Base-by-base conservation (phyloP, 2,113 vertebrate genomes). In the Sceloporus undulatus region DNA sequence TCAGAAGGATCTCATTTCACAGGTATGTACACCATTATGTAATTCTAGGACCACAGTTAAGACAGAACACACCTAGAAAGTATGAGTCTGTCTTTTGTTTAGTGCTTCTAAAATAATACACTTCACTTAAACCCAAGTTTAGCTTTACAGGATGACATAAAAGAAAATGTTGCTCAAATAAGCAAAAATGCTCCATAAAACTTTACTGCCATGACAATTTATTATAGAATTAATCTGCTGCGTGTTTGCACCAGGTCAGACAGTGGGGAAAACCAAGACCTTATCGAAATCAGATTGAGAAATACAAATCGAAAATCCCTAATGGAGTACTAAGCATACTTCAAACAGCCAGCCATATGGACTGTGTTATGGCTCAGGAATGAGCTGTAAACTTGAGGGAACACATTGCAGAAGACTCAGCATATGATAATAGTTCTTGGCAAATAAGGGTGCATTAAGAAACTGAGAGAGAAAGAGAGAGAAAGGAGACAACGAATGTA, bases 341-440 rank as follows among this genome's bases (percentile, higher is more conserved):
- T 97, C 96, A 97, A 98, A 98, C 96, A 95, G 91, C 40, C 91
- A 93, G 89, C 89, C 96, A 97, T 97, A 97, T 97, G 97, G 97
- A 96, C 88, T 96, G 87, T 93, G 94, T 98, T 97, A 98, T 86
- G 89, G 88, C 90, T 93, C 91, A 86, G 89, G 95, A 97, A 93
- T 93, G 90, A 95, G 84, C 94, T 93, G 86, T 96, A 96, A 95
- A 94, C 91, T 93, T 89, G 34, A 89, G 6, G 87, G 87, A 94
- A 87, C 84, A 85, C 84, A 84, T 66, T 82, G 88, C 90, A 65
- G 89, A 89, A 86, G 91, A 88, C 93, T 92, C 88, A 88, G 79
- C 90, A 89, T 79, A 90, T 93, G 88, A 92, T 92, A 94, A 54
- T 90, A 48, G 2, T 85, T 85, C 91, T 94, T 93, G 85, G 87